Evolutionary conservation across 2,797 vertebrate genomes (phyloP), one percentile per base, ranked within the genome.

Genomic region (Streptopelia turtur): DNA sequence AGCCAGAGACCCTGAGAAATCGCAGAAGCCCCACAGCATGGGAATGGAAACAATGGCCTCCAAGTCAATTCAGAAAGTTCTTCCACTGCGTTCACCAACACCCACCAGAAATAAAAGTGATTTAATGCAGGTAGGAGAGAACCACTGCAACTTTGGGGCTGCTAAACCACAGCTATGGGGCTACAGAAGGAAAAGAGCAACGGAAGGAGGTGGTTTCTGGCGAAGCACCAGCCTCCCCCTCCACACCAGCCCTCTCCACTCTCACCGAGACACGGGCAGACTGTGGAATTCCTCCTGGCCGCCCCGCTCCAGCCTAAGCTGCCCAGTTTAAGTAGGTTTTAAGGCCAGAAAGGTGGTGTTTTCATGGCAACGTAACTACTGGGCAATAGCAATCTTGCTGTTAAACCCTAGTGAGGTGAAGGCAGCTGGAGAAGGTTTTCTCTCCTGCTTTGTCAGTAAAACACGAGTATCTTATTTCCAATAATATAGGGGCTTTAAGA

Each of bases 191-290:
- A 77, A 87, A 80, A 55, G 27, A 64, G 90, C 49, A 71, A 35
- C 75, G 80, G 90, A 88, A 89, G 68, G 76, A 83, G 80, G 68
- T 68, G 82, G 72, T 86, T 93, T 50, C 87, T 94, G 90, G 87
- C 80, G 43, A 55, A 63, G 31, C 30, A 88, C 13, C 57, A 78
- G 68, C 49, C 53, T 79, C 66, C 70, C 41, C 18, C 28, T 85
- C 63, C 53, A 75, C 8, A 1, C 25, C 3, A 0, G 35, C 75
- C 66, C 20, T n/a, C 76, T 94, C 61, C 16, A 2, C 57, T 39
- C 79, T 79, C 59, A 41, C 33, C 1, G 4, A 87, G 83, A 92
- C 78, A 83, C 1, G 0, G 53, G 53, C 80, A 92, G 87, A 91
- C 93, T 50, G 21, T 43, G 64, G 64, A 94, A 83, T 91, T 93